phyloP scores from a whole-genome alignment of 2,888 invertebrate species.

The Melanostoma mellinum region DNA sequence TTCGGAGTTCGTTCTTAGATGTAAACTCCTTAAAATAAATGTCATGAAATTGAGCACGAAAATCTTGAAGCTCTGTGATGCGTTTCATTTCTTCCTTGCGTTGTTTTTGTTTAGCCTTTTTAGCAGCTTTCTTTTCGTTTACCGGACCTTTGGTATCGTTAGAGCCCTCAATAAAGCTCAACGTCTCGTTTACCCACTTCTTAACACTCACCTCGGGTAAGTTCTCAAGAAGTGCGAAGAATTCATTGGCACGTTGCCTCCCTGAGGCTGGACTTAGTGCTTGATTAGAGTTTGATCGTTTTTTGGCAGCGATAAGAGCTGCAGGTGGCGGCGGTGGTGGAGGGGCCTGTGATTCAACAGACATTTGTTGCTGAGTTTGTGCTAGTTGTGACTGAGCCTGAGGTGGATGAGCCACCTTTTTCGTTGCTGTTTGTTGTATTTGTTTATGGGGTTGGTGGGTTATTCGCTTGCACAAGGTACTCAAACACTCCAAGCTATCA shows the following conservation, averaged over 20 bases:
- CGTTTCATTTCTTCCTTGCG: constrained; percentile 81
- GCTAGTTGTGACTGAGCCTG: constrained; percentile 39
- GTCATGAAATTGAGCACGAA: constrained; percentile 80
- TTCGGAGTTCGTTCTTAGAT: constrained; percentile 79
- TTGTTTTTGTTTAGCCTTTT: constrained; percentile 81
- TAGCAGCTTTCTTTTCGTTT: constrained; percentile 81
- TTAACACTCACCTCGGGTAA: constrained; percentile 76
- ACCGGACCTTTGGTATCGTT: constrained; percentile 73
- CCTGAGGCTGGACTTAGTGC: constrained; percentile 42
- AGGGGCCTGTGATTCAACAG: constrained; percentile 35
- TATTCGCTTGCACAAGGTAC: constrained; percentile 79
- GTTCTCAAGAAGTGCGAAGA: constrained; percentile 78
- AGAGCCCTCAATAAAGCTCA: constrained; percentile 80
- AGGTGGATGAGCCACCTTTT: constrained; percentile 54
- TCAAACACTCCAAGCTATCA: constrained; percentile 78
- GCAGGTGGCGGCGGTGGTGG: constrained; percentile 30
- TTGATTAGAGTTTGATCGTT: constrained; percentile 46
- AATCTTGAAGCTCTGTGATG: constrained; percentile 79
- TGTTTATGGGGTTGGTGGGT: constrained; percentile 71
- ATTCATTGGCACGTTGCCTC: constrained; percentile 78
- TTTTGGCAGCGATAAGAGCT: constrained; percentile 16
- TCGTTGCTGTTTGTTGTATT: constrained; percentile 44
- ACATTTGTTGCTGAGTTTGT: constrained; percentile 56
- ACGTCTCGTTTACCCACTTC: constrained; percentile 80
- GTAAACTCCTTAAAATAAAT: constrained; percentile 81